Conservation (phyloP, 2,113 vertebrate genomes). For the Engraulis encrasicolus region DNA sequence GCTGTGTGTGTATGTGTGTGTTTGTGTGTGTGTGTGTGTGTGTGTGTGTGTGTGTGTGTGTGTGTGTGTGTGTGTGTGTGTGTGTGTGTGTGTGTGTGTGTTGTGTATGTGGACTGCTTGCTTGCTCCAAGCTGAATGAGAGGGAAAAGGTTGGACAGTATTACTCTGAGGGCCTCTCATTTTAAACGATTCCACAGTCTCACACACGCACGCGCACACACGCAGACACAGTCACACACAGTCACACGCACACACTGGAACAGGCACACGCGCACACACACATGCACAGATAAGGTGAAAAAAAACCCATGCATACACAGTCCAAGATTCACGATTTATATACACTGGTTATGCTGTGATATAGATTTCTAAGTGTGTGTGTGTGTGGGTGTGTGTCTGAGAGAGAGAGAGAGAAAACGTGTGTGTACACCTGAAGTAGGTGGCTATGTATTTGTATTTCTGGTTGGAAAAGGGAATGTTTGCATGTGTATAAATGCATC, state of each 20-base stretch:
- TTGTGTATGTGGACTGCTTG: neutral
- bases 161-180: slow-evolving; percentile 11
- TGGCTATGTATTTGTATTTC: slow-evolving; percentile 9
- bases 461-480: neutral
- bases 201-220: neutral
- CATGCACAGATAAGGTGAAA: neutral
- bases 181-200: slow-evolving; percentile 11
- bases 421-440: slow-evolving; percentile 15
- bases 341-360: neutral
- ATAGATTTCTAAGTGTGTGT: slow-evolving; percentile 4
- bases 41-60: neutral
- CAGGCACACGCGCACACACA: neutral
- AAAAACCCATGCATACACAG: neutral
- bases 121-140: neutral
- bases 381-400: neutral
- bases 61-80: neutral
- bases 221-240: neutral
- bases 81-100: neutral
- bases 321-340: neutral
- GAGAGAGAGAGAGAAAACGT: too few species aligned
- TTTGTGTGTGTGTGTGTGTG: neutral
- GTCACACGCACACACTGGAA: neutral
- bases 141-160: slow-evolving; percentile 3
- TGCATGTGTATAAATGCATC: neutral
- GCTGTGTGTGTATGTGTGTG: slow-evolving; percentile 33